Evolutionary conservation across 1,140 invertebrate genomes (phyloP).

Genomic region (Pteromalus puparum): DNA sequence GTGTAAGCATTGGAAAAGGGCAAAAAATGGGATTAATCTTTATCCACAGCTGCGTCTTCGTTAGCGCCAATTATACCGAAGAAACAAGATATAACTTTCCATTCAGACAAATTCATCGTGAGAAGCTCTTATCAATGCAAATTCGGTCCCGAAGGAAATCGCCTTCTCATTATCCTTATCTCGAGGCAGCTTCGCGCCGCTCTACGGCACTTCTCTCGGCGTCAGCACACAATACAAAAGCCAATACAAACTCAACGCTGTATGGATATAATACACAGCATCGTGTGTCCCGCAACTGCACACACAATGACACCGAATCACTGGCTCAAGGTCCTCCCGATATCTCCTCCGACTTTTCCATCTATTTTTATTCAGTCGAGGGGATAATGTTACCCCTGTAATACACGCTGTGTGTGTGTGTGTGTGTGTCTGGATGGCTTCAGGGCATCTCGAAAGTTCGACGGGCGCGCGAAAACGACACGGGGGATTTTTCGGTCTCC

Average conservation of each 20-base stretch:
- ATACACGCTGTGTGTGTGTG: not conserved
- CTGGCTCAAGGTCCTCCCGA: slow-evolving; percentile 7
- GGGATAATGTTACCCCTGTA: slow-evolving; percentile 23
- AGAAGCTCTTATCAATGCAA: slow-evolving; percentile 10
- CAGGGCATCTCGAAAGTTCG: not conserved
- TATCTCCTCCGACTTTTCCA: not conserved
- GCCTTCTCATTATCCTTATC: slow-evolving; percentile 39
- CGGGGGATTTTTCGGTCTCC: not conserved
- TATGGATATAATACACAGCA: not conserved
- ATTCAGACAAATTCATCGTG: not conserved
- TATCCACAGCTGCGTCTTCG: not conserved
- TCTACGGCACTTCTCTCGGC: not conserved
- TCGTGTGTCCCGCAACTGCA: not conserved
- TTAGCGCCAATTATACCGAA: not conserved
- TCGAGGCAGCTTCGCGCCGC: not conserved
- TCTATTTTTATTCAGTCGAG: slow-evolving; percentile 21
- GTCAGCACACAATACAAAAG: not conserved
- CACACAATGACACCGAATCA: not conserved
- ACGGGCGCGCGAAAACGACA: not conserved
- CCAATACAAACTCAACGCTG: slow-evolving; percentile 1
- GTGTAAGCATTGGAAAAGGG: not conserved
- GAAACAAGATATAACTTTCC: not conserved
- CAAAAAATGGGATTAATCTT: not conserved
- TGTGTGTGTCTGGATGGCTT: not conserved
- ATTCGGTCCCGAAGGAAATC: slow-evolving; percentile 8